Evolutionary conservation across 92 coral and sea anemone genomes (phyloP), one percentile per base, ranked within the genome.

Genomic region (Galaxea fascicularis): DNA sequence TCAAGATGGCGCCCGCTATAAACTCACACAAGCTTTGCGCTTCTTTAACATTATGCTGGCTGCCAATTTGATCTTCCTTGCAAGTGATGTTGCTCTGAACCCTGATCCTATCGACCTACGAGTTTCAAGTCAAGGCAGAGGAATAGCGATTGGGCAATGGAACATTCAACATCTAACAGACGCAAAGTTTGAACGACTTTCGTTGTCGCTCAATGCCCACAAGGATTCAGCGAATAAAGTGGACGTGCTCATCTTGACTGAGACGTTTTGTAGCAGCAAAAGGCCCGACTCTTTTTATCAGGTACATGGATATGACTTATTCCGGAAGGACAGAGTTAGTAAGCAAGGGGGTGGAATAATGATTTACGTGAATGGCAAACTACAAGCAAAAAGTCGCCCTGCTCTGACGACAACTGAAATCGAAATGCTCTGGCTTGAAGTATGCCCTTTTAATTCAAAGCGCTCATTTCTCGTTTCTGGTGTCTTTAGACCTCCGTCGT

Each of bases 401-500:
- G n/a, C n/a, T n/a, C n/a, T n/a, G n/a, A n/a, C n/a, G n/a, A n/a
- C n/a, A n/a, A n/a, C n/a, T n/a, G n/a, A n/a, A n/a, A n/a, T n/a
- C n/a, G n/a, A n/a, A n/a, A n/a, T n/a, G n/a, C n/a, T n/a, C n/a
- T n/a, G n/a, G n/a, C n/a, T n/a, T n/a, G n/a, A n/a, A n/a, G n/a
- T n/a, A n/a, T n/a, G n/a, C n/a, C n/a, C n/a, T n/a, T n/a, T n/a
- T n/a, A n/a, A n/a, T 13, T 88, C 85, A 56, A 85, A 89, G 76
- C 46, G 89, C 66, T 52, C 87, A 47, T 29, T 84, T 52, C 68
- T 89, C 24, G 24, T 84, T 89, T 89, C 88, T 52, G 87, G 89
- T 57, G 68, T 89, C 83, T 89, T 78, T 67, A 79, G 89, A 21
- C 86, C 89, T 58, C 86, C 89, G 56, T 89, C 92, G 10, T 45